phyloP scores from a whole-genome alignment of 2,797 vertebrate genomes.

The Erithacus rubecula region DNA sequence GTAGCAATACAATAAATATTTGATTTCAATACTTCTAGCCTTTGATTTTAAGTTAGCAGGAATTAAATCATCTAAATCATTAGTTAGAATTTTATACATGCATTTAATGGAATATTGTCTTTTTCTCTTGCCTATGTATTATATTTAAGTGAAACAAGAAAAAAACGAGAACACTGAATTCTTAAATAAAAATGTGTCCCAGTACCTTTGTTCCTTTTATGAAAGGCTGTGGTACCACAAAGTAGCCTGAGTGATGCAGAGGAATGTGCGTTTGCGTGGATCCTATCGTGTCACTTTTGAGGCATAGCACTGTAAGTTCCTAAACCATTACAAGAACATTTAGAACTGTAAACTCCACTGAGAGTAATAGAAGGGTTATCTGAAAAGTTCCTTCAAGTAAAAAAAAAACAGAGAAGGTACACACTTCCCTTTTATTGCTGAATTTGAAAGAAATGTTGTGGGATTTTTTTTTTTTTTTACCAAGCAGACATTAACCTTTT shows the following conservation, averaged over 20 bases:
- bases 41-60: not conserved
- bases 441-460: fast-evolving
- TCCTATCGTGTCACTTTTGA: not conserved
- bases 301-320: not conserved
- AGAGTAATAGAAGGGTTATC: not conserved
- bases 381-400: not conserved
- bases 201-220: not conserved
- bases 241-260: not conserved
- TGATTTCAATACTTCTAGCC: not conserved
- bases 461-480: not conserved
- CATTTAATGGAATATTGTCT: not conserved
- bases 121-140: not conserved
- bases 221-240: not conserved
- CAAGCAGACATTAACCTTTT: not conserved
- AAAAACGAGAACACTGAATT: not conserved
- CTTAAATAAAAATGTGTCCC: not conserved
- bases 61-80: not conserved
- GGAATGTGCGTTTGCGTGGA: not conserved
- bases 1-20: not conserved
- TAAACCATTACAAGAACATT: not conserved
- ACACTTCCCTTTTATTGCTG: not conserved
- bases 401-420: not conserved
- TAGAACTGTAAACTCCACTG: not conserved
- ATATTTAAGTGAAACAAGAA: not conserved
- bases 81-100: not conserved